Base-by-base conservation (phyloP, 1,140 invertebrate species). In the Calliopsis andreniformis region DNA sequence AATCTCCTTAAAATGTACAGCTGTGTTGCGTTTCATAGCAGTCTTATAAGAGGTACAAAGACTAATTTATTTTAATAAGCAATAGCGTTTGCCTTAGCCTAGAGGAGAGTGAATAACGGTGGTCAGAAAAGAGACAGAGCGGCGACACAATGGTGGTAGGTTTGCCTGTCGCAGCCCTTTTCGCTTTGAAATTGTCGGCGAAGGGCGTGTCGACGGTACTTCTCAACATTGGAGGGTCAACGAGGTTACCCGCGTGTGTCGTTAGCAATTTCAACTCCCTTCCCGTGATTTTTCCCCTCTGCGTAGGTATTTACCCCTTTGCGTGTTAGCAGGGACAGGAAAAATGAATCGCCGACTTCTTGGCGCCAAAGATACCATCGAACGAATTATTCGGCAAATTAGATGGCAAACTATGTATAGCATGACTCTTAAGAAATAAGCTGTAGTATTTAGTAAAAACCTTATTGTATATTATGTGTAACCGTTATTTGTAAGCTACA, bases 61-160 rank as follows among this genome's bases (percentile, higher is more conserved):
- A n/a, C n/a, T n/a, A n/a, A n/a, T n/a, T 39, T 32, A 42, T 75
- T 83, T 83, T 79, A 83, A 76, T 79, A 79, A 83, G 76, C 82
- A 76, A 79, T 83, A 71, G 67, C 66, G 55, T 71, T 84, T 68
- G 77, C 43, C 39, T 18, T 10, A 32, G 35, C 45, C 16, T 14
- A n/a, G 45, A 6, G 20, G n/a, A 66, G 47, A 72, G 32, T 55
- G 77, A 72, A 62, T 79, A 80, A 83, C 63, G 35, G 61, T 32
- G 78, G 53, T 32, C 39, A 3, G 49, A 47, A 47, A 64, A 78
- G 56, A 47, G 72, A 42, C 39, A 62, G 66, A 47, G 25, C 49
- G 43, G n/a, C 28, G 62, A 78, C 62, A 84, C 83, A 84, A 84
- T 84, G 39, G 78, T 16, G 35, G 5, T 59, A 56, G 30, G 63